Evolutionary conservation across 2,888 invertebrate genomes (phyloP), one percentile per base, ranked within the genome.

Genomic region (Desoria tigrina): DNA sequence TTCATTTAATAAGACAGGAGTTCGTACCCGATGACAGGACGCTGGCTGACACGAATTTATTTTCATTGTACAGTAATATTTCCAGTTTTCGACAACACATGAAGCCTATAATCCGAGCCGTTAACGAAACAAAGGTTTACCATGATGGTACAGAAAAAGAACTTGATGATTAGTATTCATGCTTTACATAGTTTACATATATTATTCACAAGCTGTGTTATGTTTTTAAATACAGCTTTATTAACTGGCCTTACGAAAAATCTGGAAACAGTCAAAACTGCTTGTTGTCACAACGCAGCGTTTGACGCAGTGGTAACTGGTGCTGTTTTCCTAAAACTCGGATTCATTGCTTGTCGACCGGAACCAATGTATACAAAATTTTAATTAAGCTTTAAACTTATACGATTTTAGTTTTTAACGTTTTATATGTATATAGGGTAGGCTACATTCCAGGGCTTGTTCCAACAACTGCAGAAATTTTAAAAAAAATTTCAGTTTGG

Each of bases 221-320:
- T n/a, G 49, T 56, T 24, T 14, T 50, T 49, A 16, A 21, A 51
- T 54, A 23, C 51, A 68, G 70, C 62, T 6, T 28, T 69, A 26
- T 18, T 16, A 21, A 27, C 18, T 27, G 72, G 74, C 2, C 59
- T 56, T 2, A 50, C 53, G 9, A 27, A 61, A 27, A 71, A 71
- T 27, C 26, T 72, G 23, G 68, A 74, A 42, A 32, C 28, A 16
- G 24, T 70, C 3, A 42, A 42, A 18, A 49, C 26, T 18, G 51
- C 73, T n/a, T 24, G 61, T 28, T 73, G 66, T 76, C 92, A 92
- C 76, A 87, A 90, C 77, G 92, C 92, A n/a, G 91, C 90, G 1
- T 92, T 88, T 86, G 92, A 92, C 80, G 88, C 92, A 0, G 90
- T 84, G 78, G 86, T 87, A 75, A 85, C 90, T 61, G 92, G 90